These are phyloP conservation scores for Carassius carassius DNA, from an alignment of 2,113 vertebrate genomes.

Conservation along the genomic window DNA sequence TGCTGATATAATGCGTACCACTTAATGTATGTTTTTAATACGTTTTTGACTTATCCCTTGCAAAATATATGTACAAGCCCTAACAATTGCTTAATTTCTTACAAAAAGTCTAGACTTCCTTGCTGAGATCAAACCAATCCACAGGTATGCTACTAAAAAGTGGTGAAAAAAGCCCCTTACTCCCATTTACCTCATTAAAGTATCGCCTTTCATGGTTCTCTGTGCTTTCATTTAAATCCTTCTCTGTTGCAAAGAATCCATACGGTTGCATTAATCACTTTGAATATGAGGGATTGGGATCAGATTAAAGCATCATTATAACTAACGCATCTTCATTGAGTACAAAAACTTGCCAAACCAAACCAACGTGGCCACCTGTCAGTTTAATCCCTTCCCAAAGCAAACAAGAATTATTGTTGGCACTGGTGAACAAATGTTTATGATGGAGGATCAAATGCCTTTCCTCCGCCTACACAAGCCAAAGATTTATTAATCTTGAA, in stretches of 20 bases:
- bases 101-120: background rate
- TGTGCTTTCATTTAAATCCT: background rate
- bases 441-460: background rate
- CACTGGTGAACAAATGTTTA: background rate
- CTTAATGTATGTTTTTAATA: background rate
- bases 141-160: background rate
- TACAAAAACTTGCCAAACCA: background rate
- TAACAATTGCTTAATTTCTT: background rate
- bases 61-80: background rate
- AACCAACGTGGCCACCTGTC: background rate
- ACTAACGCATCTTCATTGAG: background rate
- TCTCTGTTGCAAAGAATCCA: background rate
- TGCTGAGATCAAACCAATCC: background rate
- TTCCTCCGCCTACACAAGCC: background rate
- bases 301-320: constrained; percentile 42
- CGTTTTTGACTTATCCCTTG: background rate
- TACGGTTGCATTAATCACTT: background rate
- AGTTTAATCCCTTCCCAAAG: constrained; percentile 12
- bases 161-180: background rate
- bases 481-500: background rate
- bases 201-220: background rate
- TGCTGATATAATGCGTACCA: no score
- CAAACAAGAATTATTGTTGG: background rate
- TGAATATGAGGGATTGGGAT: background rate
- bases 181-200: background rate